phyloP scores from a whole-genome alignment of 2,888 invertebrate genomes.

The Itoplectis maculator region DNA sequence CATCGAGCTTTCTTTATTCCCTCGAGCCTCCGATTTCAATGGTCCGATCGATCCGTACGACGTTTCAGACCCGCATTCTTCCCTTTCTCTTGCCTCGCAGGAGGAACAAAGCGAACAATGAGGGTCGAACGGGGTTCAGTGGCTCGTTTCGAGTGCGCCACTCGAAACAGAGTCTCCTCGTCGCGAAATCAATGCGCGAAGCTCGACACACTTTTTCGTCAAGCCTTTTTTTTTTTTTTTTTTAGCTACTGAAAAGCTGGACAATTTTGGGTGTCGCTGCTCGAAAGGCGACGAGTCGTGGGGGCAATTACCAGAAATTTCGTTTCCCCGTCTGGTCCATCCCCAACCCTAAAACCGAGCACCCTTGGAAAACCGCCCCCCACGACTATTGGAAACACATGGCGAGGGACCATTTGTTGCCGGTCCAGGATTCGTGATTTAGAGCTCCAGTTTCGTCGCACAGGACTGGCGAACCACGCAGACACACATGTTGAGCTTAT shows the following conservation, averaged over 20 bases:
- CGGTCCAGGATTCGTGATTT: slow-evolving; percentile 73
- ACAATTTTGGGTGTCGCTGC: slow-evolving; percentile 50
- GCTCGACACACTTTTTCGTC: slow-evolving; percentile 38
- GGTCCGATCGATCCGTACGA: slow-evolving; percentile 11
- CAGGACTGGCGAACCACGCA: background rate
- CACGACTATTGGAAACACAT: slow-evolving; percentile 63
- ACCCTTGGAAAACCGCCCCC: slow-evolving; percentile 54
- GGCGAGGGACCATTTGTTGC: slow-evolving; percentile 55
- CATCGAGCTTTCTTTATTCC: slow-evolving; percentile 15
- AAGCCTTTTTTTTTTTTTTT: background rate
- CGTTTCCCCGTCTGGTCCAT: slow-evolving; percentile 42
- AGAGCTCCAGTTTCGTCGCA: slow-evolving; percentile 72
- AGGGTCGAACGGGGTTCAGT: slow-evolving; percentile 48
- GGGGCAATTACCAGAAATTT: slow-evolving; percentile 61
- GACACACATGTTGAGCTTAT: too few relatives aligned
- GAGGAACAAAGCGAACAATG: slow-evolving; percentile 60
- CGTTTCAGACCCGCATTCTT: background rate
- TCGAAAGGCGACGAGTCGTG: slow-evolving; percentile 45
- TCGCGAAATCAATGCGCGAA: slow-evolving; percentile 53
- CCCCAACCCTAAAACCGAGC: too few relatives aligned
- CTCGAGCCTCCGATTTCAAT: slow-evolving; percentile 5
- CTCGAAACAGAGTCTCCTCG: slow-evolving; percentile 23
- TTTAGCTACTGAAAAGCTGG: background rate
- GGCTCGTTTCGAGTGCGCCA: slow-evolving; percentile 45
- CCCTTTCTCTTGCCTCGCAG: background rate